Conservation (phyloP, 2,797 vertebrate genomes). For the Syndactyla subalaris region DNA sequence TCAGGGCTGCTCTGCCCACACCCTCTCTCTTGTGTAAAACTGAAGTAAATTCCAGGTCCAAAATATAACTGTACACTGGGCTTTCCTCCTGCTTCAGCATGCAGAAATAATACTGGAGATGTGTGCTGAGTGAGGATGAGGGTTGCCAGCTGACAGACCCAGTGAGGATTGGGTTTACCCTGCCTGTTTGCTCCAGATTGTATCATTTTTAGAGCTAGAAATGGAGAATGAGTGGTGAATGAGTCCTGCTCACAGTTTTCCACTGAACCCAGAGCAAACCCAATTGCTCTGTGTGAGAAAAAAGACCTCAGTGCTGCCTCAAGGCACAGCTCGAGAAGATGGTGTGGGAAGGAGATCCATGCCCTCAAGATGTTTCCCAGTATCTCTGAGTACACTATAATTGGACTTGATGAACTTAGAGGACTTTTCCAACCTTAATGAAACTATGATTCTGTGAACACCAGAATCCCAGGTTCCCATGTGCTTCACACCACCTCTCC, state of each 20-base stretch:
- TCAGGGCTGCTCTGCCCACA: background rate
- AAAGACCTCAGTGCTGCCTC: background rate
- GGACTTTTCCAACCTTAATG: background rate
- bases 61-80: background rate
- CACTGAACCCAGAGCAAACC: background rate
- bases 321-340: background rate
- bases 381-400: background rate
- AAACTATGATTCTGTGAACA: background rate
- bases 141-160: conserved; percentile 2
- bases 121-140: background rate
- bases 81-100: background rate
- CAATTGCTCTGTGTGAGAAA: rapidly evolving
- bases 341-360: rapidly evolving
- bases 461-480: background rate
- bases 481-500: background rate
- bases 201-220: background rate
- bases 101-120: background rate
- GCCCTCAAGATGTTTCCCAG: background rate
- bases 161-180: background rate
- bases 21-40: background rate
- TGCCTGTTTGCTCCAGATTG: background rate
- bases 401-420: background rate
- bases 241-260: background rate
- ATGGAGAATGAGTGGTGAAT: background rate
- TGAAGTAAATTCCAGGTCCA: background rate